Evolutionary conservation across 2,888 invertebrate species (phyloP), one percentile per base, ranked within the genome.

Genomic region (Scelioninae gen. 1): DNA sequence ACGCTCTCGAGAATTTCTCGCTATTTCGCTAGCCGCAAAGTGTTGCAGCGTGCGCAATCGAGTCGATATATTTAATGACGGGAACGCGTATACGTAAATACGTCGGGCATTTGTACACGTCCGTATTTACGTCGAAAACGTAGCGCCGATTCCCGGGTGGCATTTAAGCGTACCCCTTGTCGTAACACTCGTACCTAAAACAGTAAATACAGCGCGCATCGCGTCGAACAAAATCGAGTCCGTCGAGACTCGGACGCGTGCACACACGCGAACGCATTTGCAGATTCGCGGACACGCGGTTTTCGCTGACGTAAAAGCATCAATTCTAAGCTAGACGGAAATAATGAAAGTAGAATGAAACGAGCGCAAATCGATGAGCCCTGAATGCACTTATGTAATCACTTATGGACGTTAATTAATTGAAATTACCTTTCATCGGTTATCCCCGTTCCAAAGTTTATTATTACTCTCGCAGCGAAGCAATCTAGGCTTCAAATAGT

Each of bases 171-270:
- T 32, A 15, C 55, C 81, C 51, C 82, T 77, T 60, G 83, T 84
- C 72, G 77, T 76, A 83, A 77, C 84, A 83, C 84, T 80, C 80
- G 76, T 86, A 87, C 79, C 84, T 85, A 85, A 89, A 88, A 89
- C 88, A 85, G 88, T 87, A 87, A 88, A 89, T 87, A 88, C 87
- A 83, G 75, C 49, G 68, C 56, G 68, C 82, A 85, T 84, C n/a
- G n/a, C 83, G 85, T 86, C 79, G 83, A 83, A 74, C 74, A 72
- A 83, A 87, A 88, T 86, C 85, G 56, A 51, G 84, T 75, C 87
- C 86, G 80, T 56, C 29, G 86, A 86, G 87, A 85, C 86, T 78
- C 82, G 29, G 60, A 60, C 11, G 85, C 86, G 85, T 85, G 51
- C 60, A 86, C 56, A 72, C 74, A 74, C 83, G 63, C 62, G 60